A percentile compares a stretch with the other conserved stretches of the same genome.
Evolutionary conservation across 2,113 vertebrate genomes (phyloP).

Genomic region (Rhadina sibilatrix): DNA sequence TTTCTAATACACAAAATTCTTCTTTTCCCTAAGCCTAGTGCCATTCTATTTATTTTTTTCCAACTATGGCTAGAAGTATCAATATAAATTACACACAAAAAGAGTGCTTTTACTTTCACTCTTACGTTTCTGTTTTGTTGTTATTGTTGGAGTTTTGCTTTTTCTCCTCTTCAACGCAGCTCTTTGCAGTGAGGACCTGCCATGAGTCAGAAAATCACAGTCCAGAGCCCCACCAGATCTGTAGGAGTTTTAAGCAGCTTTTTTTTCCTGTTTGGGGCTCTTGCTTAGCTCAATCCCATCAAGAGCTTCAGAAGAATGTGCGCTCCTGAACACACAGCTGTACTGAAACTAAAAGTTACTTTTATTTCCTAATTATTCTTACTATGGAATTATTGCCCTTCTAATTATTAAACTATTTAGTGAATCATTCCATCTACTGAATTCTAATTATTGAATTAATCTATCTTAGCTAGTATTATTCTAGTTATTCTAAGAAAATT

Average conservation of each 20-base stretch:
- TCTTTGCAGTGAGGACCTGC: background rate
- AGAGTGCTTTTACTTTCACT: background rate
- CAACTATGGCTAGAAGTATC: background rate
- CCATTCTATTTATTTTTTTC: background rate
- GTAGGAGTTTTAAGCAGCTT: background rate
- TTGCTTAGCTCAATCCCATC: background rate
- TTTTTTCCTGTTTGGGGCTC: background rate
- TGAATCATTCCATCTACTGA: background rate
- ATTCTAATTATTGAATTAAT: background rate
- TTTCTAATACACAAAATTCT: background rate
- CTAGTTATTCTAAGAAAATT: background rate
- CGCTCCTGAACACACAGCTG: background rate
- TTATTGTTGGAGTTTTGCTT: background rate
- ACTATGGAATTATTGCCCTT: background rate
- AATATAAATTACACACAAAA: background rate
- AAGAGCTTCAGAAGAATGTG: background rate
- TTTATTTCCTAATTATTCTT: background rate
- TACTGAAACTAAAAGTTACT: background rate
- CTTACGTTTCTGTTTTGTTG: background rate
- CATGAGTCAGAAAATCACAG: background rate
- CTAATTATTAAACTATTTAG: background rate
- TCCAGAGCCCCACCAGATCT: background rate
- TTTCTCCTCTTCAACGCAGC: accelerated
- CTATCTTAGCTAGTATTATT: background rate
- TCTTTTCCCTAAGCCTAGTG: background rate